Percentiles rank a stretch among this genome's conserved stretches.
Conservation (phyloP, 1,140 invertebrate genomes). For the Pararge aegeria region DNA sequence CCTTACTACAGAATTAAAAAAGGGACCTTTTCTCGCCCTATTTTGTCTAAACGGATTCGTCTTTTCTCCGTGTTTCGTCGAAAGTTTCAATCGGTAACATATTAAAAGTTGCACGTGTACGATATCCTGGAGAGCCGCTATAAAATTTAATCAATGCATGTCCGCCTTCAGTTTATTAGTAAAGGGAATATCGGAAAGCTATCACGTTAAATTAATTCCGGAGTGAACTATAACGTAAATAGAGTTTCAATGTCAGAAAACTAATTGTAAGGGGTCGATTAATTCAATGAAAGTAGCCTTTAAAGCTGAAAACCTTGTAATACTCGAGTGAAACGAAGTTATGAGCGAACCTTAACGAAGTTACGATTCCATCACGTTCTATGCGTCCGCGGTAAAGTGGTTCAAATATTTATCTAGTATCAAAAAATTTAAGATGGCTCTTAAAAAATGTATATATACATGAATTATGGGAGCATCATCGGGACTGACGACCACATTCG, state of each 20-base stretch:
- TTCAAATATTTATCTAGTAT: too few relatives aligned
- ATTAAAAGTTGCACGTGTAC: too few relatives aligned
- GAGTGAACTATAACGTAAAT: background rate
- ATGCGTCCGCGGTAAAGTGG: background rate
- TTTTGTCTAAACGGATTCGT: too few relatives aligned
- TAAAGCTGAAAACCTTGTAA: slow-evolving; percentile 36
- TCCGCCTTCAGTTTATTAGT: background rate
- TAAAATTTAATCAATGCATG: background rate
- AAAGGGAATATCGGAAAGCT: background rate
- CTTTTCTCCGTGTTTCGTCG: too few relatives aligned
- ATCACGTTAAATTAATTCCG: background rate
- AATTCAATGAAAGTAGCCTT: slow-evolving; percentile 43
- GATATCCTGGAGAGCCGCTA: too few relatives aligned
- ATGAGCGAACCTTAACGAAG: slow-evolving; percentile 28
- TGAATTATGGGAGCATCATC: too few relatives aligned
- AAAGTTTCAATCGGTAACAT: too few relatives aligned
- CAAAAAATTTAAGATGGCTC: too few relatives aligned
- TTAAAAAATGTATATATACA: too few relatives aligned
- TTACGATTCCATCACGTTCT: slow-evolving; percentile 34
- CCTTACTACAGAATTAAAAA: too few relatives aligned
- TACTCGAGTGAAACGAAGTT: slow-evolving; percentile 33
- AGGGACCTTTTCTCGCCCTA: too few relatives aligned
- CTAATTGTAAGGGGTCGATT: slow-evolving; percentile 9
- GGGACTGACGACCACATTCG: too few relatives aligned
- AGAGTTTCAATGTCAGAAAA: slow-evolving; percentile 10